phyloP scores from a whole-genome alignment of 2,113 vertebrate species.

The Poicephalus meyeri region DNA sequence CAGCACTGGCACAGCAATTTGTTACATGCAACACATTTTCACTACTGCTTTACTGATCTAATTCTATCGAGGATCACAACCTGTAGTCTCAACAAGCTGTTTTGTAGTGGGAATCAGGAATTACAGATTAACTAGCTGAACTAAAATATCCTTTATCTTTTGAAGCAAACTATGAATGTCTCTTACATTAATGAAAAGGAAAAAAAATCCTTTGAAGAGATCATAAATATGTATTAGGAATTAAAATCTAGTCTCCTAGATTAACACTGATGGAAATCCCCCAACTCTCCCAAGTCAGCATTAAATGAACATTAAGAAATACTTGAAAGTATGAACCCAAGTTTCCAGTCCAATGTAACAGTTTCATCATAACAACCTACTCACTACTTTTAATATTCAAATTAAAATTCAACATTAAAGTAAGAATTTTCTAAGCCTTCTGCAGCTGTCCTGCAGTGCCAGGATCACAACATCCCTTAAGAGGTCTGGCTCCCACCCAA shows the following conservation, averaged over 20 bases:
- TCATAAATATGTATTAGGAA: constrained; percentile 14
- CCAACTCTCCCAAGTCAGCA: not conserved
- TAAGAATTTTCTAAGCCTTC: not conserved
- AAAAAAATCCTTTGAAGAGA: not conserved
- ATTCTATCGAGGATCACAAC: not conserved
- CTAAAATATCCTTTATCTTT: not conserved
- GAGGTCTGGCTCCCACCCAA: not conserved
- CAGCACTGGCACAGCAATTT: not conserved
- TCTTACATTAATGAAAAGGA: not conserved
- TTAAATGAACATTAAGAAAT: not conserved
- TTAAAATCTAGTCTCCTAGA: not conserved
- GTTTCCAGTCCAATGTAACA: not conserved
- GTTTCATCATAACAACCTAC: not conserved
- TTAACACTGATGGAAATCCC: constrained; percentile 16
- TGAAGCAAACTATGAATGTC: not conserved
- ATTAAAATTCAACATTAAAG: constrained; percentile 32
- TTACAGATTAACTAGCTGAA: not conserved
- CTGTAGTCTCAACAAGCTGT: not conserved
- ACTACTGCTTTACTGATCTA: not conserved
- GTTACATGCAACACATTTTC: not conserved
- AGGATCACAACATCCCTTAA: not conserved
- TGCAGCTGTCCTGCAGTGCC: not conserved
- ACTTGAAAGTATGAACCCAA: not conserved
- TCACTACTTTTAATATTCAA: not conserved
- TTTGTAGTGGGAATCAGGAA: not conserved